Evolutionary conservation across 2,113 vertebrate genomes (phyloP).

Genomic region (Ophiodon elongatus): DNA sequence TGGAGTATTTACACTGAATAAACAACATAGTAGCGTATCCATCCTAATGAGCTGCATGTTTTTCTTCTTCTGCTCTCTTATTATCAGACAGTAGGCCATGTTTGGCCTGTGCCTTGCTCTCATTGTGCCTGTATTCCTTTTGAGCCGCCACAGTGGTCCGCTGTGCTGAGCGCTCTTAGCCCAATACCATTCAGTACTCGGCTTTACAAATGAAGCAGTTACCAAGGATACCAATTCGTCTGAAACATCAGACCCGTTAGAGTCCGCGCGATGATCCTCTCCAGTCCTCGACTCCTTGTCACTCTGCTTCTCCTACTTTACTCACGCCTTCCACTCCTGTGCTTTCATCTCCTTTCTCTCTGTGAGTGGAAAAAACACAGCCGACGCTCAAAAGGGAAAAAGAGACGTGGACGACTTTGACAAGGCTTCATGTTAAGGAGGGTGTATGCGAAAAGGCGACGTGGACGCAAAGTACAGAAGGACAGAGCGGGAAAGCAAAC

Average conservation of each 20-base stretch:
- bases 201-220: slow-evolving; percentile 83
- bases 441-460: not conserved
- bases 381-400: slow-evolving; percentile 5
- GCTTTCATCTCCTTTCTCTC: slow-evolving; percentile 56
- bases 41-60: slow-evolving; percentile 28
- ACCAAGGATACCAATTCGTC: slow-evolving; percentile 82
- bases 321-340: slow-evolving; percentile 50
- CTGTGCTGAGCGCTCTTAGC: slow-evolving; percentile 52
- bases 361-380: slow-evolving; percentile 31
- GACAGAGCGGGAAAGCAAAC: not conserved
- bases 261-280: slow-evolving; percentile 63
- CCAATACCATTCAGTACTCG: slow-evolving; percentile 70
- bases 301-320: slow-evolving; percentile 54
- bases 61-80: slow-evolving; percentile 26
- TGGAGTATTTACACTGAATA: slow-evolving; percentile 27
- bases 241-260: slow-evolving; percentile 73
- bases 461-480: not conserved
- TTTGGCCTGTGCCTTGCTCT: slow-evolving; percentile 22
- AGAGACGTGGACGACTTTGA: slow-evolving; percentile 24
- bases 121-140: slow-evolving; percentile 40
- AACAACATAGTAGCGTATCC: not conserved
- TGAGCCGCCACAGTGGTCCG: slow-evolving; percentile 30
- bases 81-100: slow-evolving; percentile 2
- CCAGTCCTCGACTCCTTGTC: slow-evolving; percentile 57
- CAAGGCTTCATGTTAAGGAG: slow-evolving; percentile 17